Evolutionary conservation across 2,797 vertebrate species (phyloP), one percentile per base, ranked within the genome.

Genomic region (Sparus aurata): DNA sequence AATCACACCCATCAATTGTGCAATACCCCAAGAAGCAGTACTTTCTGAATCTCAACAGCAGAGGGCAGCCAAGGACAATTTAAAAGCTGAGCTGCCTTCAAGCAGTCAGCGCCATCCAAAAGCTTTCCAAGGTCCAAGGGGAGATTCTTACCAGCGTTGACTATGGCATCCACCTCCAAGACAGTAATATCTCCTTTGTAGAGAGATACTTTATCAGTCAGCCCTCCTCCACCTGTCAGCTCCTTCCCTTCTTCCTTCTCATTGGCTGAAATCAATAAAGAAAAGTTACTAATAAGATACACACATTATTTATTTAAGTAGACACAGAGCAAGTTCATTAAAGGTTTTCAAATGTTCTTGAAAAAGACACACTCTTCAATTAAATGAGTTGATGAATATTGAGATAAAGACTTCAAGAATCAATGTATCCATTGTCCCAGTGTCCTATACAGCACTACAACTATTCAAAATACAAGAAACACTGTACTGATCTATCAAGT

Each of bases 151-250:
- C 98, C 98, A 67, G 98, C 98, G 94, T 99, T 99, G 88, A 99
- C 98, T 27, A 99, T 97, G 86, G 98, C 98, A 64, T 99, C 98
- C 82, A 98, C 92, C 91, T 99, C 98, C 81, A 99, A 94, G 82
- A 96, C 84, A 0, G 98, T 99, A 77, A 99, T 99, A 90, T 99
- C 98, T 68, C 98, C 98, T 96, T 96, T 97, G 75, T 99, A 98
- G 68, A 99, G 97, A 84, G 97, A 99, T 23, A 99, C 96, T 92
- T 99, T 98, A 84, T 98, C 97, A 52, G 93, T 96, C 91, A 96
- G 89, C 10, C 89, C 87, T 34, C 85, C 89, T 80, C 94, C 92
- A 63, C 94, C 90, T 89, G 95, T 82, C 90, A 83, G 47, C 91
- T 95, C 85, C 82, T 82, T 75, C 90, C 86, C 90, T 76, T 97